phyloP scores from a whole-genome alignment of 2,888 invertebrate genomes.

The Andrena bicolor region DNA sequence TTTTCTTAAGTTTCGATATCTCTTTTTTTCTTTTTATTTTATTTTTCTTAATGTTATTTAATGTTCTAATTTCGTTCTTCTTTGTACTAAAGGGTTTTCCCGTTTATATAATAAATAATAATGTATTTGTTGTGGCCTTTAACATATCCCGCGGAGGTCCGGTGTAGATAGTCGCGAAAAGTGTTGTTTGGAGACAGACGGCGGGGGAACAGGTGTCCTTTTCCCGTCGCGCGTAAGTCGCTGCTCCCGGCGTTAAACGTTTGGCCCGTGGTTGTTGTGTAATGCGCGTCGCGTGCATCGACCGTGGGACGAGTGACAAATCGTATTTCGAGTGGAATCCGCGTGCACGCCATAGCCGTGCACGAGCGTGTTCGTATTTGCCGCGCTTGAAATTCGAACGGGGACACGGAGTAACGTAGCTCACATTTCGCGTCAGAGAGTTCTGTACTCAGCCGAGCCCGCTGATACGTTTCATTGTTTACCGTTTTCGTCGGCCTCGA shows the following conservation, averaged over 20 bases:
- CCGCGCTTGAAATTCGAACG: neutral
- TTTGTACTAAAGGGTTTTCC: too few relatives aligned
- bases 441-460: neutral
- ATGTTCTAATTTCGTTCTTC: too few relatives aligned
- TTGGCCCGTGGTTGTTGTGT: slow-evolving; percentile 26
- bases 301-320: slow-evolving; percentile 57
- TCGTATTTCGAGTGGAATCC: slow-evolving; percentile 26
- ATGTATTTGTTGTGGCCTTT: neutral
- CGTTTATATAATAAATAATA: too few relatives aligned
- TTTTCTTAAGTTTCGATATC: too few relatives aligned
- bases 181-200: neutral
- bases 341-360: neutral
- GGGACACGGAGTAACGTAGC: neutral
- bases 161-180: neutral
- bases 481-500: neutral
- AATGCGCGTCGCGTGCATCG: slow-evolving; percentile 41
- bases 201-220: slow-evolving; percentile 33
- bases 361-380: neutral
- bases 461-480: slow-evolving; percentile 23
- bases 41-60: too few relatives aligned
- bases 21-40: too few relatives aligned
- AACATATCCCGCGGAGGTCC: too few relatives aligned
- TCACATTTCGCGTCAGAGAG: neutral
- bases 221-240: slow-evolving; percentile 12
- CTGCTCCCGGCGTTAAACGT: slow-evolving; percentile 29